Percentiles rank a stretch among this genome's conserved stretches.
These are phyloP conservation scores for Apistogramma diplotaenia DNA, from an alignment of 2,113 vertebrate species.

Conservation along the genomic window DNA sequence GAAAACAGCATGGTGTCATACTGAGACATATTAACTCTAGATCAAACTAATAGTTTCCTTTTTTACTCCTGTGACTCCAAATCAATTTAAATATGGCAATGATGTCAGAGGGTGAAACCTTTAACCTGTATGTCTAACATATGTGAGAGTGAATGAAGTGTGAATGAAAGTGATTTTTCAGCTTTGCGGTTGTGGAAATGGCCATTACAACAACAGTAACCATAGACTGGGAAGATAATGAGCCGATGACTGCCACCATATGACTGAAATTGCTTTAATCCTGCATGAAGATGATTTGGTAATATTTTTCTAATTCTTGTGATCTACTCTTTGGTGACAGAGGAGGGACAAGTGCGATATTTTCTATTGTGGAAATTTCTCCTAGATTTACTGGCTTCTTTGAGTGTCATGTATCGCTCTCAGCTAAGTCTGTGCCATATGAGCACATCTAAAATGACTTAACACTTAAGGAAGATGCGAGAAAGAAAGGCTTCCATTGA, in stretches of 20 bases:
- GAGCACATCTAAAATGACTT: neutral
- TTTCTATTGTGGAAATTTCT: neutral
- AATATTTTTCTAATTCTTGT: neutral
- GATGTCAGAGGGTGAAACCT: too few relatives aligned
- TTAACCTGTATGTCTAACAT: too few relatives aligned
- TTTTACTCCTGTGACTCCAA: too few relatives aligned
- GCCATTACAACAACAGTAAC: neutral
- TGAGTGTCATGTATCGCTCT: neutral
- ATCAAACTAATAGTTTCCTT: too few relatives aligned
- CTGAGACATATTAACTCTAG: too few relatives aligned
- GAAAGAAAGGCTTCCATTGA: neutral
- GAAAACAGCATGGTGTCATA: too few relatives aligned
- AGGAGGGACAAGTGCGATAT: neutral
- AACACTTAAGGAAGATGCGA: neutral
- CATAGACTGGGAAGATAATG: neutral
- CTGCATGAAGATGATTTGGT: neutral
- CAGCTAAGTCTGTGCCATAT: neutral
- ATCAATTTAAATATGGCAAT: too few relatives aligned
- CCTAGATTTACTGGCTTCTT: neutral
- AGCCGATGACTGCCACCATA: neutral
- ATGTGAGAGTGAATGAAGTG: too few relatives aligned
- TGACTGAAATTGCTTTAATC: neutral
- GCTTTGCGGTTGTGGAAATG: neutral
- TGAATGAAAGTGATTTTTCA: too few relatives aligned
- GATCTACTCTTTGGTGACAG: neutral